A percentile compares a stretch with the other conserved stretches of the same genome.
Conservation (phyloP, 2,797 vertebrate genomes). For the Luscinia luscinia region DNA sequence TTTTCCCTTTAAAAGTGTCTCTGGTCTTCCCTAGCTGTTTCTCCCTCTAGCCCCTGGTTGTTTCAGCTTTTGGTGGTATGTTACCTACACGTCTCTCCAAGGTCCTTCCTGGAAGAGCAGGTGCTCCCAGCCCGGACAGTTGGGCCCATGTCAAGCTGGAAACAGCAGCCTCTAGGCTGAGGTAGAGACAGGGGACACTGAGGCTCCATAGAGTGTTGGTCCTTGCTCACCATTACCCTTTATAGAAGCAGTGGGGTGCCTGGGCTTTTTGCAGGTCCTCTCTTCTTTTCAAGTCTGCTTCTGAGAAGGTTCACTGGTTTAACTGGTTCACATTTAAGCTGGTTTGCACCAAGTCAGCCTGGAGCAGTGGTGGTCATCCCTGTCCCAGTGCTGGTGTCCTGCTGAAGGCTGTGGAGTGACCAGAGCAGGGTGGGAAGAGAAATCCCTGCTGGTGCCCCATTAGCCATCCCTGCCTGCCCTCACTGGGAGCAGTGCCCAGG, state of each 20-base stretch:
- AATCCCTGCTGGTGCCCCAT: accelerated
- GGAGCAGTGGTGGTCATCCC: not conserved
- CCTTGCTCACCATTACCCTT: not conserved
- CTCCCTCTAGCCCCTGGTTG: too few species aligned
- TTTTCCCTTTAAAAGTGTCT: not conserved
- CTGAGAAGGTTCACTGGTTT: not conserved
- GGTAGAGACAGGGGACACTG: too few species aligned
- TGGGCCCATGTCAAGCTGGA: not conserved
- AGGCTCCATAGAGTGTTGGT: accelerated
- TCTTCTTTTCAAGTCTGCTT: not conserved
- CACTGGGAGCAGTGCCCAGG: not conserved
- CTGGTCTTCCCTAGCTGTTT: not conserved
- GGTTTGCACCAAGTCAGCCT: not conserved
- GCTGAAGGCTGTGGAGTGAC: not conserved
- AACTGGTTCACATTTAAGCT: not conserved
- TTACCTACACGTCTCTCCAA: accelerated
- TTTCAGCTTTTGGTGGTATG: not conserved
- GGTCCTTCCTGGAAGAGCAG: not conserved
- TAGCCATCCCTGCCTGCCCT: not conserved
- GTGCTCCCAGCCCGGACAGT: accelerated
- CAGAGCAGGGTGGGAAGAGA: not conserved
- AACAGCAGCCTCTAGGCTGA: not conserved
- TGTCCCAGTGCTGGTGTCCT: not conserved
- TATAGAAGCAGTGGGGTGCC: not conserved
- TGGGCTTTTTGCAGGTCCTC: not conserved